Conservation (phyloP, 2,888 invertebrate genomes). For the Chymomyza procnemis region DNA sequence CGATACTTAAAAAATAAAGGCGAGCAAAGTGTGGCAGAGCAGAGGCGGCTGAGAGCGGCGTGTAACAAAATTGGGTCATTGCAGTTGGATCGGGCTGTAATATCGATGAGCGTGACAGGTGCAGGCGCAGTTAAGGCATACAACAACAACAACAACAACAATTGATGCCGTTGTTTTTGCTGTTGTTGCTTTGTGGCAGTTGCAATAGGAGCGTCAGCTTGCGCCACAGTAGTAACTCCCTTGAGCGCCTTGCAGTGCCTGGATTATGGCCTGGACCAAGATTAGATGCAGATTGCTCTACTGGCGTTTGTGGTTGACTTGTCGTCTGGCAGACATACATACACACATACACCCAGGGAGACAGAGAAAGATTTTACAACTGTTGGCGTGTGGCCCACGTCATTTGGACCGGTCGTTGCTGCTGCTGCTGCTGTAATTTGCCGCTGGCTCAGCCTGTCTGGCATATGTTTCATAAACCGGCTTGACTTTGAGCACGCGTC, state of each 20-base stretch:
- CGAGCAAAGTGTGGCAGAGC: not conserved
- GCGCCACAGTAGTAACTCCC: slow-evolving; percentile 53
- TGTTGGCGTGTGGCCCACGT: slow-evolving; percentile 68
- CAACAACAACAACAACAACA: slow-evolving; percentile 15
- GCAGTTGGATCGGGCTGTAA: slow-evolving; percentile 48
- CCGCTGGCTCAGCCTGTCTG: slow-evolving; percentile 33
- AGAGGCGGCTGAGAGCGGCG: slow-evolving; percentile 1
- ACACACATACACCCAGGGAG: not conserved
- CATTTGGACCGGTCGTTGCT: slow-evolving; percentile 40
- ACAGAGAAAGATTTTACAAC: slow-evolving; percentile 2
- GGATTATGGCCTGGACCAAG: slow-evolving; percentile 34
- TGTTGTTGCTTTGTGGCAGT: slow-evolving; percentile 10
- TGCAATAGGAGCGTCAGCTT: slow-evolving; percentile 50
- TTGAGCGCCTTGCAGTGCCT: slow-evolving; percentile 35
- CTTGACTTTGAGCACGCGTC: slow-evolving; percentile 62
- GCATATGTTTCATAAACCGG: slow-evolving; percentile 66
- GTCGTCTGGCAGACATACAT: not conserved
- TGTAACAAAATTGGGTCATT: slow-evolving; percentile 54
- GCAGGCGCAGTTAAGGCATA: slow-evolving; percentile 38
- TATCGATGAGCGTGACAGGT: slow-evolving; percentile 67
- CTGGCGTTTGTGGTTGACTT: slow-evolving; percentile 10
- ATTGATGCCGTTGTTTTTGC: slow-evolving; percentile 1
- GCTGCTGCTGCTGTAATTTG: slow-evolving; percentile 57
- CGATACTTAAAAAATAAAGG: not conserved
- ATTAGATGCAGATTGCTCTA: slow-evolving; percentile 55